These are phyloP conservation scores for Lumbricus terrestris DNA, from an alignment of 2,888 invertebrate species.

Conservation along the genomic window DNA sequence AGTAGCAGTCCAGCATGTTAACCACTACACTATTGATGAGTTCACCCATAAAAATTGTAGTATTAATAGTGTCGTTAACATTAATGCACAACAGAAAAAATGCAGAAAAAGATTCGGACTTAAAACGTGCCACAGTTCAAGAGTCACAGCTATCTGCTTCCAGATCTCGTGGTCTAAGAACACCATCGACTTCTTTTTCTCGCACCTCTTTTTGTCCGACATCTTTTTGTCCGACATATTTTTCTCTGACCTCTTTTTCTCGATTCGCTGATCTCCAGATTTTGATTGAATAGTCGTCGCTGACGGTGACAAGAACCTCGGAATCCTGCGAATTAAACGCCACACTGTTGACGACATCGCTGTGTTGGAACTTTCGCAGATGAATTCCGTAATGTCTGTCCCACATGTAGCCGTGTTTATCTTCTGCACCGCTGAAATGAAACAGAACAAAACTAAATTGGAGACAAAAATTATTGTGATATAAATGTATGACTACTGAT, in stretches of 20 bases:
- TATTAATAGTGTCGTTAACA: too few relatives aligned
- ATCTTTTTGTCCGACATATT: too few relatives aligned
- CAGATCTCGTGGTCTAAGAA: not conserved
- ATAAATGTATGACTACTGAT: not conserved
- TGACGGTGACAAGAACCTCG: conserved; percentile 78
- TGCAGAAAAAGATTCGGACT: not conserved
- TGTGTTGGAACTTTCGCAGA: conserved; percentile 73
- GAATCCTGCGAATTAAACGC: conserved; percentile 79
- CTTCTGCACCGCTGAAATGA: conserved; percentile 75
- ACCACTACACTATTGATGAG: too few relatives aligned
- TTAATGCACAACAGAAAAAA: not conserved
- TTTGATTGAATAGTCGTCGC: conserved; percentile 78
- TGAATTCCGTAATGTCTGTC: conserved; percentile 80
- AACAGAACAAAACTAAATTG: not conserved
- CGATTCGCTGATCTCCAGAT: conserved; percentile 60
- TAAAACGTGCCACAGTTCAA: not conserved
- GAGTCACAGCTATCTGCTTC: not conserved
- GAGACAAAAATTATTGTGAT: not conserved
- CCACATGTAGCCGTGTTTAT: conserved; percentile 80
- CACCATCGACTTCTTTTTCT: not conserved
- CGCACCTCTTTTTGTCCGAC: too few relatives aligned
- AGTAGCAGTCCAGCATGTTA: too few relatives aligned
- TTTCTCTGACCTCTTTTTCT: not conserved
- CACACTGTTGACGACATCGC: conserved; percentile 79
- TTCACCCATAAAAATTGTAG: too few relatives aligned